A percentile compares a stretch with the other conserved stretches of the same genome.
These are phyloP conservation scores for Tapera naevia DNA, from an alignment of 2,797 vertebrate genomes.

Conservation along the genomic window DNA sequence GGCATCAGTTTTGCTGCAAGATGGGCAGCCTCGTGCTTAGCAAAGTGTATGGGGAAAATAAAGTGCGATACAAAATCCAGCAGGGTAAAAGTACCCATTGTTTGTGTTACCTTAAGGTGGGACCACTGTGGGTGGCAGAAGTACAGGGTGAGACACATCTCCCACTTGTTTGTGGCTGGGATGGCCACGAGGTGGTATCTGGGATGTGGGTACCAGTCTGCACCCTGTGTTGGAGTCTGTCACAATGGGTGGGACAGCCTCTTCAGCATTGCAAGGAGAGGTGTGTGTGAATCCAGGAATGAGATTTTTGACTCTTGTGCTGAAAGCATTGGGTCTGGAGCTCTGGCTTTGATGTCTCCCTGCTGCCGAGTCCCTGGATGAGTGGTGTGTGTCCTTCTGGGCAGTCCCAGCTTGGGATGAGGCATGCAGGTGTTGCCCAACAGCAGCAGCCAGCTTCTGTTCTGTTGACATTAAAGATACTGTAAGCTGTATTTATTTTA, in stretches of 20 bases:
- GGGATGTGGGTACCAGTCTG: too few species aligned
- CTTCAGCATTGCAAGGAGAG: not conserved
- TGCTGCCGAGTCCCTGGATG: not conserved
- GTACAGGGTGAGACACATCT: too few species aligned
- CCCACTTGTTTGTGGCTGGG: too few species aligned
- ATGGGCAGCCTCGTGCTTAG: not conserved
- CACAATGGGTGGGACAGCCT: not conserved
- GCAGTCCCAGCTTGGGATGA: not conserved
- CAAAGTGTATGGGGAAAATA: not conserved
- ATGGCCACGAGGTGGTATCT: too few species aligned
- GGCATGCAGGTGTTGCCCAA: not conserved
- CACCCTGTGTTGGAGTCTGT: not conserved
- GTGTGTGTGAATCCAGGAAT: not conserved
- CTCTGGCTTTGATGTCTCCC: not conserved
- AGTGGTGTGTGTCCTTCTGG: rapidly evolving
- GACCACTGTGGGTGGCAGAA: too few species aligned
- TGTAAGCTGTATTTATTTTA: not conserved
- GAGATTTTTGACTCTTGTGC: not conserved
- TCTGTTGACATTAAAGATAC: not conserved
- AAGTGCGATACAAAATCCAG: not conserved
- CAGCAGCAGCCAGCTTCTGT: not conserved
- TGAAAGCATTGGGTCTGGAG: not conserved
- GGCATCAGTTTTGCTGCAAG: not conserved
- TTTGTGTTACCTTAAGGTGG: too few species aligned
- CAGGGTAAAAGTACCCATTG: too few species aligned